phyloP scores from a whole-genome alignment of 2,888 invertebrate species.

The Melieria crassipennis region DNA sequence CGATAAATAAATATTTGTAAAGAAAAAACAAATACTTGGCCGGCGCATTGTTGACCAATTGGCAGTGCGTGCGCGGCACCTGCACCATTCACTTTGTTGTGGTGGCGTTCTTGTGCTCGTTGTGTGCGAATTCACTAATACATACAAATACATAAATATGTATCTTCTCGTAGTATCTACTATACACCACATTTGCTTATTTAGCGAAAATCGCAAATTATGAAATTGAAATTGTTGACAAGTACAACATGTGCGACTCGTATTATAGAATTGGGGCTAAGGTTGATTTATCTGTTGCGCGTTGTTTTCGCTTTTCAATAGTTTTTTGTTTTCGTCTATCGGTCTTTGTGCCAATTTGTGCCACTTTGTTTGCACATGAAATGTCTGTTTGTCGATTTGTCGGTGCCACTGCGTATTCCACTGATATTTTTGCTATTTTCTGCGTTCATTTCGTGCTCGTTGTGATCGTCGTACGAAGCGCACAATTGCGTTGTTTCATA shows the following conservation, averaged over 20 bases:
- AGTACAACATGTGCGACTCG: constrained; percentile 28
- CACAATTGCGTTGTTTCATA: not conserved
- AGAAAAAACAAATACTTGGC: too few species aligned
- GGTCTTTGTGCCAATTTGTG: not conserved
- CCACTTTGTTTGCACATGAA: too few species aligned
- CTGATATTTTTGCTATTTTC: not conserved
- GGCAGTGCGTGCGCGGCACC: too few species aligned
- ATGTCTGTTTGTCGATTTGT: too few species aligned
- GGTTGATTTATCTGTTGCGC: constrained; percentile 31
- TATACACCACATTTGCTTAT: not conserved
- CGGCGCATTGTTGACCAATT: too few species aligned
- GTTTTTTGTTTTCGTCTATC: not conserved
- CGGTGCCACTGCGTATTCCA: not conserved
- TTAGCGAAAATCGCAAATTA: constrained; percentile 26
- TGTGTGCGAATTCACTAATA: not conserved
- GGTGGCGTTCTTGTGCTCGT: not conserved
- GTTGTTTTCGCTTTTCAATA: constrained; percentile 25
- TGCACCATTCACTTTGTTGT: too few species aligned
- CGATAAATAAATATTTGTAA: too few species aligned
- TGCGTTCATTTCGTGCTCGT: not conserved
- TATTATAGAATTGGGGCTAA: constrained; percentile 35
- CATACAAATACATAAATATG: not conserved
- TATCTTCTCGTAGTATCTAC: too few species aligned
- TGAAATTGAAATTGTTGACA: constrained; percentile 34
- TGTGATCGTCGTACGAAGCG: not conserved